Conservation (phyloP, 2,888 invertebrate species). For the Salpingus planirostris region DNA sequence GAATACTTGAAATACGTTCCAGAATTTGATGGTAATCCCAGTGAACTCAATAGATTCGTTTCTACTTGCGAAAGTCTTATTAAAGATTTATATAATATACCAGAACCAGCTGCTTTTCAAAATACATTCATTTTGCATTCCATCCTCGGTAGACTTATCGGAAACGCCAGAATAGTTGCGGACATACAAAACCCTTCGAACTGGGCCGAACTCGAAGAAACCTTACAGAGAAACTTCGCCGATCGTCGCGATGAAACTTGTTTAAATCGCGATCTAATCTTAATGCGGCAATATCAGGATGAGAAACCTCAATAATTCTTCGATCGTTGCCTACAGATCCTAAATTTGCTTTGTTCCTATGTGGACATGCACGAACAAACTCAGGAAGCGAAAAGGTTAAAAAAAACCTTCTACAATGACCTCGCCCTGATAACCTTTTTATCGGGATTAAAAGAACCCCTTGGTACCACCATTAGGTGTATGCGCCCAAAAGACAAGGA, state of each 20-base stretch:
- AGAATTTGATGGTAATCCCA: too few species aligned
- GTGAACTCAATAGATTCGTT: constrained; percentile 2
- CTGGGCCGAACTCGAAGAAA: constrained; percentile 6
- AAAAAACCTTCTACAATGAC: too few species aligned
- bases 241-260: constrained; percentile 16
- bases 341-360: too few species aligned
- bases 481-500: constrained; percentile 7
- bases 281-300: constrained; percentile 10
- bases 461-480: constrained; percentile 13
- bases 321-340: too few species aligned
- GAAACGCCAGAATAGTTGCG: constrained; percentile 7
- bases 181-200: constrained; percentile 8
- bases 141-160: constrained; percentile 9
- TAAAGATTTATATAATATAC: constrained; percentile 4
- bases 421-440: too few species aligned
- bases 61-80: constrained; percentile 1
- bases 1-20: too few species aligned
- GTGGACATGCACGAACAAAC: too few species aligned
- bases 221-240: constrained; percentile 9
- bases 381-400: too few species aligned
- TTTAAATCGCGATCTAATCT: constrained; percentile 14
- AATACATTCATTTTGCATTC: too few species aligned
- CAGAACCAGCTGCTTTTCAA: constrained; percentile 8
- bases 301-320: constrained; percentile 15
- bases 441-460: too few species aligned